Evolutionary conservation across 2,113 vertebrate genomes (phyloP), one percentile per base, ranked within the genome.

Genomic region (Crotalus horridus): DNA sequence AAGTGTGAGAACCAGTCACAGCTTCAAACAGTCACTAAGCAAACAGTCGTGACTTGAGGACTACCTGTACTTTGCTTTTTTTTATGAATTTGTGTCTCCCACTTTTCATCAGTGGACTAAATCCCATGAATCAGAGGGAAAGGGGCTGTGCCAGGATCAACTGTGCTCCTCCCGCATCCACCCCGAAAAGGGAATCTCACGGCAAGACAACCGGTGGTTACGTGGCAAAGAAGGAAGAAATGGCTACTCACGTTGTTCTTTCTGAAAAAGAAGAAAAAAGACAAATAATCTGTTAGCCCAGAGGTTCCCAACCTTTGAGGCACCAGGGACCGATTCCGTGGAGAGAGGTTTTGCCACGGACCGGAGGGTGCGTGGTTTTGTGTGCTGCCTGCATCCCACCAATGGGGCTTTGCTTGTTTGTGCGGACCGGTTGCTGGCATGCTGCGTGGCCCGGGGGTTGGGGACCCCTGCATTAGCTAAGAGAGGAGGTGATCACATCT

Each of bases 201-300:
- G 15, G 48, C 87, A 93, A n/a, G 23, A 58, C 6, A 15, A 6
- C 7, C 4, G 39, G 13, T 0, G 12, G 48, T 24, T 87, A 13
- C 0, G 24, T 2, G 0, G 61, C 56, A 85, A 29, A 85, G 3
- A 51, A 26, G 33, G 88, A n/a, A 17, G 26, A 89, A 87, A 0
- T 24, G 29, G 23, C 74, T 93, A 96, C 96, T 96, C 94, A 96
- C 96, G 93, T 91, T 88, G 21, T 93, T 94, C 87, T 94, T 91
- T 92, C 96, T 96, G 96, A 39, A 96, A 96, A 23, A 61, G 46
- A 64, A 51, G 93, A 85, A 33, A 33, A 15, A 24, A 43, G 20
- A 17, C 0, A 4, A 48, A 29, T 26, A 3, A 33, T 21, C 1
- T 7, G 48, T n/a, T 20, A 39, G 51, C 20, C 54, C 23, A 86